Conservation (phyloP, 1,140 invertebrate species). For the Dreissena rostriformis region DNA sequence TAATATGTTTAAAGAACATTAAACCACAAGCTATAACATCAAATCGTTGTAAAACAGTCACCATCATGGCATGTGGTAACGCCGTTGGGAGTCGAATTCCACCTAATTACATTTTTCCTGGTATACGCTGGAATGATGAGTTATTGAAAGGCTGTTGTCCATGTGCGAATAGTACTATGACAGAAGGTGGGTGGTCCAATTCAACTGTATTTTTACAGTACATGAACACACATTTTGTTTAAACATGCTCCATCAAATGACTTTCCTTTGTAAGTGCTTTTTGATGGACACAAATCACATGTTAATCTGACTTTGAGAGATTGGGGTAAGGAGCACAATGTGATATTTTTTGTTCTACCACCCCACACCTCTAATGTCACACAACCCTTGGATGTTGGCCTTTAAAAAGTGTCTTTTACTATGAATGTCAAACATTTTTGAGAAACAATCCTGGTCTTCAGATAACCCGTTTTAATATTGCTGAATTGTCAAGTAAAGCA, state of each 20-base stretch:
- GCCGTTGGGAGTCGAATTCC: constrained; percentile 74
- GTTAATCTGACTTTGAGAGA: not conserved
- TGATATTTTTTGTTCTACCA: constrained; percentile 10
- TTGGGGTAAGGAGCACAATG: constrained; percentile 8
- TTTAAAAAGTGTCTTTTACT: not conserved
- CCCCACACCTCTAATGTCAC: constrained; percentile 14
- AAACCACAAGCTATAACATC: constrained; percentile 71
- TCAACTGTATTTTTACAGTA: constrained; percentile 28
- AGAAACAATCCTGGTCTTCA: not conserved
- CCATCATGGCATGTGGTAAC: constrained; percentile 77
- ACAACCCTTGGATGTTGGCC: constrained; percentile 18
- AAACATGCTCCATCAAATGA: not conserved
- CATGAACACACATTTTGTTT: constrained; percentile 26
- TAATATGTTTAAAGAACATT: not conserved
- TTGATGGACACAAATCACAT: constrained; percentile 24
- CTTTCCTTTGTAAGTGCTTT: not conserved
- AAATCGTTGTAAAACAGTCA: constrained; percentile 79
- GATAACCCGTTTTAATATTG: not conserved
- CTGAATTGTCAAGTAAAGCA: not conserved
- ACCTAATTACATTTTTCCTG: constrained; percentile 80
- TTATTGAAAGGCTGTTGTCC: constrained; percentile 20
- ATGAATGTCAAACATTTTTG: not conserved
- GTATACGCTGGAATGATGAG: constrained; percentile 73
- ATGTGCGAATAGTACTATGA: constrained; percentile 4
- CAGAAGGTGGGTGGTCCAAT: constrained; percentile 53